Conservation (phyloP, 2,113 vertebrate species). For the Gambusia affinis region DNA sequence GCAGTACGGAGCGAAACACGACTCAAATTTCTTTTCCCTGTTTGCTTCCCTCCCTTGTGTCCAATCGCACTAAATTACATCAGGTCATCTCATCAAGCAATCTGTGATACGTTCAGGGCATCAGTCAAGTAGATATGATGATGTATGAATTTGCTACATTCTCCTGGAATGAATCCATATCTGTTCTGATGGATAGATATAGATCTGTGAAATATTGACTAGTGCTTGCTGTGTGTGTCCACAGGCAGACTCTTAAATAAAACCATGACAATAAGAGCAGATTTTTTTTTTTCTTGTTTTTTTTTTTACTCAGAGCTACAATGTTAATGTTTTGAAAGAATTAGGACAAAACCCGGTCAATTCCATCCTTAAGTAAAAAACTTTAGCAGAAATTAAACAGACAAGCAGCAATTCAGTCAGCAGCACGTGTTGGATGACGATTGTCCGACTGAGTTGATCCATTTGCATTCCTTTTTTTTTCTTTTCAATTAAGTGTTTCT, state of each 20-base stretch:
- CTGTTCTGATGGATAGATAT: slow-evolving; percentile 32
- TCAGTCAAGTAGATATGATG: slow-evolving; percentile 11
- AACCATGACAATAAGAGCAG: neutral
- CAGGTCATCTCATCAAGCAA: slow-evolving; percentile 6
- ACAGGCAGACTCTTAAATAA: neutral
- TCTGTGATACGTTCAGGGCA: neutral
- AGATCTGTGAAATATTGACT: slow-evolving; percentile 55
- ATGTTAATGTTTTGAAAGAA: neutral
- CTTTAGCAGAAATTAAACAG: no score
- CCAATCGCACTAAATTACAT: slow-evolving; percentile 5
- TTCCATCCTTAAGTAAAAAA: neutral
- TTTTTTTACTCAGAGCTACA: neutral
- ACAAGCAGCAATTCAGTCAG: no score
- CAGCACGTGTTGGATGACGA: no score
- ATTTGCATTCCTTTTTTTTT: neutral
- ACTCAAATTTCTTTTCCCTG: slow-evolving; percentile 23
- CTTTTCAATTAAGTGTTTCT: no score
- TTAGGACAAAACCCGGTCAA: neutral
- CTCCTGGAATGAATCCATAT: slow-evolving; percentile 5
- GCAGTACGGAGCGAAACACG: neutral
- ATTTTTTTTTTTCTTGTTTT: neutral
- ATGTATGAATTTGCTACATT: slow-evolving; percentile 10
- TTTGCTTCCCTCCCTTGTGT: slow-evolving; percentile 18
- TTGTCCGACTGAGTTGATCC: neutral
- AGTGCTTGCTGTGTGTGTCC: slow-evolving; percentile 19